These are phyloP conservation scores for Helicoverpa armigera DNA, from an alignment of 1,140 invertebrate species.

Conservation along the genomic window DNA sequence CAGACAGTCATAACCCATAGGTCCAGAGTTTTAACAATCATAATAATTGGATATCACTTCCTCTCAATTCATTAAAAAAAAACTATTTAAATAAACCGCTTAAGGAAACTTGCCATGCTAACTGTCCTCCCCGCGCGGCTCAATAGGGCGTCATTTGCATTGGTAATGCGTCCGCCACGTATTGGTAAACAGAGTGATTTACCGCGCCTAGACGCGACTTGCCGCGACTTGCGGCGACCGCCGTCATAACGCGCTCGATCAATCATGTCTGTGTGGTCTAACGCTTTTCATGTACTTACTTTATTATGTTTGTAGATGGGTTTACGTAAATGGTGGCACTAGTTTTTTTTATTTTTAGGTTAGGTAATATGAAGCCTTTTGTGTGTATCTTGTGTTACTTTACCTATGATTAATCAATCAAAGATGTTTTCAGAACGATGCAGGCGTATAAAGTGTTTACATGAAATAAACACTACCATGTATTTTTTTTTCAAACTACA, in stretches of 20 bases:
- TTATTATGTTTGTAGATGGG: neutral
- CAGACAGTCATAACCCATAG: too few species aligned
- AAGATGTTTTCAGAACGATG: too few species aligned
- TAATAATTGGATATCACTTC: too few species aligned
- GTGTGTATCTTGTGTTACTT: too few species aligned
- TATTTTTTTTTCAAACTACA: too few species aligned
- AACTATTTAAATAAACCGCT: neutral
- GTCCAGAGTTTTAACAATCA: too few species aligned
- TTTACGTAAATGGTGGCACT: neutral
- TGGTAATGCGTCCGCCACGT: constrained; percentile 76
- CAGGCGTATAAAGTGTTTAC: too few species aligned
- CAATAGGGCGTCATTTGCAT: constrained; percentile 83
- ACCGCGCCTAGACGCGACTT: constrained; percentile 38
- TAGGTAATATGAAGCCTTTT: too few species aligned
- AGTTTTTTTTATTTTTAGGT: too few species aligned
- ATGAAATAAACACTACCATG: too few species aligned
- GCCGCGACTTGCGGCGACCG: neutral
- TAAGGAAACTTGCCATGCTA: constrained; percentile 45
- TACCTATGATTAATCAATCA: too few species aligned
- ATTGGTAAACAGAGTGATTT: constrained; percentile 77
- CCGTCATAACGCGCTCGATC: constrained; percentile 37
- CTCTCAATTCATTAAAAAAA: neutral
- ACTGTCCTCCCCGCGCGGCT: constrained; percentile 61
- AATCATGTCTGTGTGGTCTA: constrained; percentile 40
- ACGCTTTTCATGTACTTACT: constrained; percentile 8